These are phyloP conservation scores for Glossosoma conforme DNA, from an alignment of 1,140 invertebrate genomes.

Conservation along the genomic window DNA sequence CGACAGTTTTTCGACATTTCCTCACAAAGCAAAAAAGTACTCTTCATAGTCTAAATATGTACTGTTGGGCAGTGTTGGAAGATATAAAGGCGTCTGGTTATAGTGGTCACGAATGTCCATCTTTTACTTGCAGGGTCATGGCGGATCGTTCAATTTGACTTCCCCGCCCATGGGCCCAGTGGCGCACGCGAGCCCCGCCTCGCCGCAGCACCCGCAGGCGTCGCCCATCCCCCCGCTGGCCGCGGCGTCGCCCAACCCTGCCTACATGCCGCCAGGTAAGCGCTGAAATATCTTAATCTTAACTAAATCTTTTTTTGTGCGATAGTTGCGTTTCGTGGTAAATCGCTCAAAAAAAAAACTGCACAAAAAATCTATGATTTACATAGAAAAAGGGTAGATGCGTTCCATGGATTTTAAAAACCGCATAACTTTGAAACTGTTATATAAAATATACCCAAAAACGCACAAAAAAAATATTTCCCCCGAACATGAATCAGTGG, in stretches of 20 bases:
- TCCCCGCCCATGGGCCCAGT: constrained; percentile 62
- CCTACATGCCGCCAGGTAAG: constrained; percentile 67
- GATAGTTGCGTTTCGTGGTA: too few relatives aligned
- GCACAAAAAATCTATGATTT: background rate
- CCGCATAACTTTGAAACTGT: too few relatives aligned
- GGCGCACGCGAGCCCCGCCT: constrained; percentile 36
- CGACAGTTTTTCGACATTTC: too few relatives aligned
- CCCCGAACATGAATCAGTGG: too few relatives aligned
- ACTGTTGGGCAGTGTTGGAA: too few relatives aligned
- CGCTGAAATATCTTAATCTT: background rate
- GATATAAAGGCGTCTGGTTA: too few relatives aligned
- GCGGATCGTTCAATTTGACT: constrained; percentile 72
- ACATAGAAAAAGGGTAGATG: background rate
- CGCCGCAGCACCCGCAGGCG: constrained; percentile 35
- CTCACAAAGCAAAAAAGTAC: too few relatives aligned
- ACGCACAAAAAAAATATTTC: too few relatives aligned
- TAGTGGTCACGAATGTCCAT: too few relatives aligned
- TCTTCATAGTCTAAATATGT: too few relatives aligned
- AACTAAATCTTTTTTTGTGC: background rate
- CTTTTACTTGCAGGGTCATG: constrained; percentile 35
- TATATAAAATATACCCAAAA: too few relatives aligned
- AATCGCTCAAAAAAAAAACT: background rate
- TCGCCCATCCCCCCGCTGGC: constrained; percentile 48
- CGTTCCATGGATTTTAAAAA: background rate
- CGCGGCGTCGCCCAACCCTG: constrained; percentile 76